Evolutionary conservation across 2,888 invertebrate species (phyloP).

Genomic region (Callosobruchus maculatus): DNA sequence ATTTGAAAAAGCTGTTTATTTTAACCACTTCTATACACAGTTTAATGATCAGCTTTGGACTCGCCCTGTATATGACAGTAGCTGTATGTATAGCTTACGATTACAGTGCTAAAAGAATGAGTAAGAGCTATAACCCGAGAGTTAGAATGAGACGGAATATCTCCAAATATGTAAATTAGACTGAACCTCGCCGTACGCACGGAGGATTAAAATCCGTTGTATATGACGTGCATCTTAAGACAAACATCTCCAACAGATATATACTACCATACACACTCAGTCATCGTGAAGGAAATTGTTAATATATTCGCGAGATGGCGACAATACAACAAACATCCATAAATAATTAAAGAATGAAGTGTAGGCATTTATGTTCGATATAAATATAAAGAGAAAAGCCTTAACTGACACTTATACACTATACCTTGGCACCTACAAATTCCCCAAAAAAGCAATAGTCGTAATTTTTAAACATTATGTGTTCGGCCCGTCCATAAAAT

Average conservation of each 20-base stretch:
- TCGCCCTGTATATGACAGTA: too few relatives aligned
- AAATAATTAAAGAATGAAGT: conserved; percentile 28
- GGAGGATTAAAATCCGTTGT: not conserved
- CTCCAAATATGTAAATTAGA: not conserved
- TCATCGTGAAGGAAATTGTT: conserved; percentile 5
- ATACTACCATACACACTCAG: conserved; percentile 3
- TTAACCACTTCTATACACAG: too few relatives aligned
- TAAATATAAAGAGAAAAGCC: conserved; percentile 26
- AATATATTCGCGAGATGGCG: not conserved
- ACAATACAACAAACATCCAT: conserved; percentile 14
- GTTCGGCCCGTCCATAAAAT: conserved; percentile 29
- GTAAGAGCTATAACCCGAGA: not conserved
- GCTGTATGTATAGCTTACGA: too few relatives aligned
- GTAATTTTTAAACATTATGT: conserved; percentile 35
- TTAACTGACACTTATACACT: conserved; percentile 26
- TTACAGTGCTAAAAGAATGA: not conserved
- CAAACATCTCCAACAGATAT: not conserved
- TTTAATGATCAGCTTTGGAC: too few relatives aligned
- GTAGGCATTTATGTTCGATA: conserved; percentile 32
- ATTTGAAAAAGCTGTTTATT: too few relatives aligned
- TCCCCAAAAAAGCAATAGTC: conserved; percentile 34
- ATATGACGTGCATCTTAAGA: not conserved
- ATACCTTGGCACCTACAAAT: conserved; percentile 35
- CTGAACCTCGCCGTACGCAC: not conserved
- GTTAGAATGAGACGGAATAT: not conserved